phyloP scores from a whole-genome alignment of 2,113 vertebrate genomes.

The Cinclus cinclus region DNA sequence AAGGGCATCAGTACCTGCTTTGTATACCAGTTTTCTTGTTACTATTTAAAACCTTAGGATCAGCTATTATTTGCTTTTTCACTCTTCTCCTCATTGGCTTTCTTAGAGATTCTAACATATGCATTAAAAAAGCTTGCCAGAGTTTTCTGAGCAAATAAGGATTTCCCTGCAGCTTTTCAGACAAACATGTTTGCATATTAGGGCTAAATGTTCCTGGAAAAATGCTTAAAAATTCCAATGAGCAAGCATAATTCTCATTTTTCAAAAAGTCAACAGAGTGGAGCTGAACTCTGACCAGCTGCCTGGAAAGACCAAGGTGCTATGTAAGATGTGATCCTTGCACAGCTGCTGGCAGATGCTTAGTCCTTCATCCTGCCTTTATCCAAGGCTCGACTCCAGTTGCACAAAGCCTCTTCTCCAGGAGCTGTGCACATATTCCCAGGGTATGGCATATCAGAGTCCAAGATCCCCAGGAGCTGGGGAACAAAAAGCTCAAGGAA shows the following conservation, averaged over 20 bases:
- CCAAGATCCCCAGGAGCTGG: neutral
- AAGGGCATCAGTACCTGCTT: neutral
- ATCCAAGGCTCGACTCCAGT: neutral
- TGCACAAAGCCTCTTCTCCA: neutral
- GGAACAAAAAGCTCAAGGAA: neutral
- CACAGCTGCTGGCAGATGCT: neutral
- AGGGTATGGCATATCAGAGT: neutral
- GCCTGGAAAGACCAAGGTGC: neutral
- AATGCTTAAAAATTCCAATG: neutral
- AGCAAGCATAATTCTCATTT: neutral
- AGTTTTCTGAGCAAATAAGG: neutral
- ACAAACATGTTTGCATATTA: neutral
- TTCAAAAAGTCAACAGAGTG: neutral
- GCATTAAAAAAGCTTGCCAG: neutral
- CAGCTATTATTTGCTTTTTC: neutral
- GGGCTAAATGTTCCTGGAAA: conserved; percentile 11
- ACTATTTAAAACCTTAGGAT: neutral
- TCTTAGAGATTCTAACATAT: neutral
- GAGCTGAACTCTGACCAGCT: neutral
- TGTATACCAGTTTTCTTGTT: neutral
- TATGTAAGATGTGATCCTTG: neutral
- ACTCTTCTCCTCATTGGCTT: neutral
- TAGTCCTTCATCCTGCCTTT: neutral
- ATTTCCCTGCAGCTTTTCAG: neutral
- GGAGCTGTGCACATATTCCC: neutral